phyloP scores from a whole-genome alignment of 92 coral and sea anemone genomes.

The Umimayanthus kanabou region DNA sequence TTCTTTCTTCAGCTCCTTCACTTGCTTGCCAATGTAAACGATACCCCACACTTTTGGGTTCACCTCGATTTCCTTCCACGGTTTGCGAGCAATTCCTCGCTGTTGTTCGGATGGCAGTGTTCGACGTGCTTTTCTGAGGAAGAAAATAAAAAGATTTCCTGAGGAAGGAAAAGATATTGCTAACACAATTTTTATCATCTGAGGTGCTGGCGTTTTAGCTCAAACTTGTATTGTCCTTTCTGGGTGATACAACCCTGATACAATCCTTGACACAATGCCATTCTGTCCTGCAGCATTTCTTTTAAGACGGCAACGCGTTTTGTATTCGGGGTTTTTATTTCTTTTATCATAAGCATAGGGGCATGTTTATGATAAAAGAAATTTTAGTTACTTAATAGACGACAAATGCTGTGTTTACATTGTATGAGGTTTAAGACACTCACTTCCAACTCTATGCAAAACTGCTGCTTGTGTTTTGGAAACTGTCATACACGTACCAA shows the following conservation, averaged over 20 bases:
- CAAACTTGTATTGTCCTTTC: not conserved
- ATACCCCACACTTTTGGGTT: slow-evolving; percentile 80
- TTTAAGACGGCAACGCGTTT: not conserved
- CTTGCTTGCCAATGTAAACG: slow-evolving; percentile 57
- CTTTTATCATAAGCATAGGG: no score
- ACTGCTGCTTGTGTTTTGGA: no score
- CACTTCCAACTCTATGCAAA: no score
- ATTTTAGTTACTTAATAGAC: no score
- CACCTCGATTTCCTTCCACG: slow-evolving; percentile 92
- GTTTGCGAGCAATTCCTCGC: slow-evolving; percentile 83
- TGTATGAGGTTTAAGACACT: no score
- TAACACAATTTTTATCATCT: not conserved
- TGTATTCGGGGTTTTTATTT: no score
- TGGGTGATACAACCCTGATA: not conserved
- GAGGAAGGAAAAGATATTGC: not conserved
- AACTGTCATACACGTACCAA: no score
- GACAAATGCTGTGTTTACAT: no score
- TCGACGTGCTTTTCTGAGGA: slow-evolving; percentile 84
- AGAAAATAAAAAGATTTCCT: not conserved
- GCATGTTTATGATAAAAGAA: no score
- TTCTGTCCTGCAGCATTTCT: not conserved
- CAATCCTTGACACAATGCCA: not conserved
- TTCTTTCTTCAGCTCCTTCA: slow-evolving; percentile 29
- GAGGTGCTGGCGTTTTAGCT: not conserved
- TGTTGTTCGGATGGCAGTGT: slow-evolving; percentile 62